A percentile compares a stretch with the other conserved stretches of the same genome.
Evolutionary conservation across 1,140 invertebrate genomes (phyloP).

Genomic region (Patella vulgata): DNA sequence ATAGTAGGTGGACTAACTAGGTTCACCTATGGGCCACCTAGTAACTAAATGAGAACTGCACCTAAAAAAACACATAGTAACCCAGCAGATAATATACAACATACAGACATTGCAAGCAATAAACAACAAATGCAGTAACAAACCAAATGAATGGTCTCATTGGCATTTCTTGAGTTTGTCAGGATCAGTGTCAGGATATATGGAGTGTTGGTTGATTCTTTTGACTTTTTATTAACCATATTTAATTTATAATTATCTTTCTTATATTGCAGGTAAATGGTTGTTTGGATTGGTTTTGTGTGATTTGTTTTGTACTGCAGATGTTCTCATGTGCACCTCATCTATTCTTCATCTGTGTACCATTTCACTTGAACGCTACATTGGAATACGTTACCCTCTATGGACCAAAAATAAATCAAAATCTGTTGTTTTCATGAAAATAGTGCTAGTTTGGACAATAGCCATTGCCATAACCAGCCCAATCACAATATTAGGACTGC

Average conservation of each 20-base stretch:
- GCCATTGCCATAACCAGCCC: conserved; percentile 89
- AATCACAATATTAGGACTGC: conserved; percentile 84
- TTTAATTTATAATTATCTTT: conserved; percentile 7
- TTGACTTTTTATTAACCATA: too few relatives aligned
- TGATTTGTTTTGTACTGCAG: conserved; percentile 92
- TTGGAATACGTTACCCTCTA: conserved; percentile 90
- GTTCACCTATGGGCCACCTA: too few relatives aligned
- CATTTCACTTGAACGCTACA: conserved; percentile 72
- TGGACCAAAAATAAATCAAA: conserved; percentile 79
- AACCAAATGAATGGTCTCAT: too few relatives aligned
- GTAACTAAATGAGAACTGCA: too few relatives aligned
- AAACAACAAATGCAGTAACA: too few relatives aligned
- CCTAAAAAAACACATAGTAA: too few relatives aligned
- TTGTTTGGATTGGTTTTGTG: conserved; percentile 89
- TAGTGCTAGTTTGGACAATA: conserved; percentile 89
- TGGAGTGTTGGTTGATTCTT: too few relatives aligned
- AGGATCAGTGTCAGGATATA: too few relatives aligned
- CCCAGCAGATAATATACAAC: too few relatives aligned
- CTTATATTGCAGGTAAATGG: conserved; percentile 84
- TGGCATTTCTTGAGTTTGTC: too few relatives aligned
- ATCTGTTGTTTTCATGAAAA: conserved; percentile 84
- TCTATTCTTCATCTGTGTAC: conserved; percentile 79
- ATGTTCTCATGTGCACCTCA: conserved; percentile 91
- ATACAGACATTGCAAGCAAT: too few relatives aligned
- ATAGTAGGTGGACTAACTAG: too few relatives aligned